Conservation (phyloP, 2,113 vertebrate genomes). For the Pedetes capensis region DNA sequence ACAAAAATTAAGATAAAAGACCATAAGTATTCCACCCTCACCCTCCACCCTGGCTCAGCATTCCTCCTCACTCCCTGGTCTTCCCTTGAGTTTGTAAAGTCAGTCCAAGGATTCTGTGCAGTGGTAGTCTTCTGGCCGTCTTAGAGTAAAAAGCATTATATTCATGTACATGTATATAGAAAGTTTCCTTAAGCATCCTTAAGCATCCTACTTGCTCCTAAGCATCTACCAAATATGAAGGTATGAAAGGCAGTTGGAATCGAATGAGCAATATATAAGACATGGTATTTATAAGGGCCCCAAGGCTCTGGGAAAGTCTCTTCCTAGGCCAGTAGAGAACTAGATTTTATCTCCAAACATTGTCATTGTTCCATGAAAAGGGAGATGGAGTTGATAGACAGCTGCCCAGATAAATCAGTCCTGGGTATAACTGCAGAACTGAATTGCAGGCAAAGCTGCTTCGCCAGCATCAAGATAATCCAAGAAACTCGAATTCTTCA, state of each 20-base stretch:
- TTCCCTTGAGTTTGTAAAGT: constrained; percentile 51
- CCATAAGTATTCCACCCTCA: constrained; percentile 46
- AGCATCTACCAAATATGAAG: not conserved
- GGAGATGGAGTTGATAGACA: not conserved
- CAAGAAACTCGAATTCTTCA: not conserved
- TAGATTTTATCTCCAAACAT: not conserved
- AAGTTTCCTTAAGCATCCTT: rapidly evolving
- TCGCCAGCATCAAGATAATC: not conserved
- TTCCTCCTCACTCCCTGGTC: not conserved
- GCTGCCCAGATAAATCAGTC: not conserved
- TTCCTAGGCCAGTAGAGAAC: not conserved
- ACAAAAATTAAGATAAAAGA: constrained; percentile 83
- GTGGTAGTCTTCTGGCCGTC: not conserved
- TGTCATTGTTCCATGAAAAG: not conserved
- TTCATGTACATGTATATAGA: not conserved
- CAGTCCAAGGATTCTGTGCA: not conserved
- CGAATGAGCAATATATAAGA: not conserved
- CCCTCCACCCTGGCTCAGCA: not conserved
- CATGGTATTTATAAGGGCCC: not conserved
- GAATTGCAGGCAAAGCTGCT: not conserved
- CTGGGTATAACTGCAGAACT: not conserved
- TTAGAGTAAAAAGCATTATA: not conserved
- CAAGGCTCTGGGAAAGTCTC: not conserved
- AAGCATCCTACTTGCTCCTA: rapidly evolving
- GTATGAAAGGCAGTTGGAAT: not conserved